A percentile compares a stretch with the other conserved stretches of the same genome.
Conservation (phyloP, 2,888 invertebrate genomes). For the Tipula lateralis region DNA sequence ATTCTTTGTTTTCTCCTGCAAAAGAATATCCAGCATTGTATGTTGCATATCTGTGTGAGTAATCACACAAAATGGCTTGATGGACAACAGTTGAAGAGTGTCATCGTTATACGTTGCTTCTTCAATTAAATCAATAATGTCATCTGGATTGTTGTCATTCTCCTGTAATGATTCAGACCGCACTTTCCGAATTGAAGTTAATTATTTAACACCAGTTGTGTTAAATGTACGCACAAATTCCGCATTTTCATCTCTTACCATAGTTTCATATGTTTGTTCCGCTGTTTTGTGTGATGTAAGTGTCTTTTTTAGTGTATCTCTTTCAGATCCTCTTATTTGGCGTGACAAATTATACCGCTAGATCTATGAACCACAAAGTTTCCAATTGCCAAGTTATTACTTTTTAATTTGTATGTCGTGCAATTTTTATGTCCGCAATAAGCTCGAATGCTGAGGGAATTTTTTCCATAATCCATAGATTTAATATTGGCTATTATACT, state of each 20-base stretch:
- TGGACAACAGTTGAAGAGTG: too few relatives aligned
- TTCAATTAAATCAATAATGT: too few relatives aligned
- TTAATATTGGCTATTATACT: not conserved
- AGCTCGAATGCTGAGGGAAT: not conserved
- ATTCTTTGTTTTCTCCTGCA: too few relatives aligned
- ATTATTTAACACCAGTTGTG: too few relatives aligned
- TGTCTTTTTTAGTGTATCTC: not conserved
- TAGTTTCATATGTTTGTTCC: not conserved
- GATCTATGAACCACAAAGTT: not conserved
- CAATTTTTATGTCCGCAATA: not conserved
- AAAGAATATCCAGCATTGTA: too few relatives aligned
- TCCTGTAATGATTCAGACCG: too few relatives aligned
- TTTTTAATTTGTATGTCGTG: not conserved
- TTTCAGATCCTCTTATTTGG: not conserved
- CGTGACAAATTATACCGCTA: not conserved
- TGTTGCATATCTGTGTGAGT: too few relatives aligned
- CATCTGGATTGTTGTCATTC: too few relatives aligned
- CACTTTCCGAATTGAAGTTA: too few relatives aligned
- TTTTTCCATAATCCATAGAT: not conserved
- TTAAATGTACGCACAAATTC: not conserved
- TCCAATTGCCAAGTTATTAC: not conserved
- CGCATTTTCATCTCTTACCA: not conserved
- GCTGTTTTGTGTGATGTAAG: not conserved
- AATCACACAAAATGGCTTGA: too few relatives aligned
- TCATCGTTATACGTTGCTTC: too few relatives aligned